phyloP scores from a whole-genome alignment of 2,888 invertebrate species.

The Apotomis turbidana region DNA sequence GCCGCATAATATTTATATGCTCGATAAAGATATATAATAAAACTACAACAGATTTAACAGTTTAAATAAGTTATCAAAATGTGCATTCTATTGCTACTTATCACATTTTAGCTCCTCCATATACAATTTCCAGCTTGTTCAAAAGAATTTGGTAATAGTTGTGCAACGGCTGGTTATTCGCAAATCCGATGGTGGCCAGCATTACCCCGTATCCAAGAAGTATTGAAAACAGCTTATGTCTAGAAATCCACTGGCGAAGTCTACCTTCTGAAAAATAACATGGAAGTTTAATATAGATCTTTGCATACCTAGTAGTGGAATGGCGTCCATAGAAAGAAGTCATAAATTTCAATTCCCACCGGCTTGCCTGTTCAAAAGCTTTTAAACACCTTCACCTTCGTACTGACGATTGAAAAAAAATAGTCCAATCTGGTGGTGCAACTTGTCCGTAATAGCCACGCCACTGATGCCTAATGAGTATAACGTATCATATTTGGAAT shows the following conservation, averaged over 20 bases:
- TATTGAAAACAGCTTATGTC: slow-evolving; percentile 85
- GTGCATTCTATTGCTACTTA: not conserved
- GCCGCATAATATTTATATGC: not conserved
- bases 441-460: no score
- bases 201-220: slow-evolving; percentile 86
- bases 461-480: no score
- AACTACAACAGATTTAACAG: slow-evolving; percentile 14
- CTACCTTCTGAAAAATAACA: slow-evolving; percentile 63
- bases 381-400: no score
- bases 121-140: slow-evolving; percentile 73
- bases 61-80: slow-evolving; percentile 20
- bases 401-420: no score
- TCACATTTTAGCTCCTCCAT: slow-evolving; percentile 67
- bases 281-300: no score
- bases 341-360: no score
- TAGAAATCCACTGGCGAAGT: slow-evolving; percentile 82
- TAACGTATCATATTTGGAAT: no score
- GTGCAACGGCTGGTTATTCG: slow-evolving; percentile 85
- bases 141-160: slow-evolving; percentile 84
- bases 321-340: no score
- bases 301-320: no score
- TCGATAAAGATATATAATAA: not conserved
- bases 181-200: slow-evolving; percentile 85
- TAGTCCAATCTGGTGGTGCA: no score
- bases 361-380: no score